phyloP scores from a whole-genome alignment of 2,113 vertebrate species.

The Otocyon megalotis region DNA sequence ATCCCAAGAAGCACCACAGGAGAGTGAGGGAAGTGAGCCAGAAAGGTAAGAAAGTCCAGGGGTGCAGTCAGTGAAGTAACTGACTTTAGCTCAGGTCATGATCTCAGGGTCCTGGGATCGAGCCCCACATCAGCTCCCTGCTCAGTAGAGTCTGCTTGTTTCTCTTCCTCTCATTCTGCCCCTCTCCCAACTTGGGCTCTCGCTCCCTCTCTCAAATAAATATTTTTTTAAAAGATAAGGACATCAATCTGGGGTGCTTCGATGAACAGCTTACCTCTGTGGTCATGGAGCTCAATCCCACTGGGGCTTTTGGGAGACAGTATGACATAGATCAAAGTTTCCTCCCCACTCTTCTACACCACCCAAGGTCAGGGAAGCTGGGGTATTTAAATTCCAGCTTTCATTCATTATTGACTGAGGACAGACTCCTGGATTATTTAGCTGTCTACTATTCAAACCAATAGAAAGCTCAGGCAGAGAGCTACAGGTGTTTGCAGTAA shows the following conservation, averaged over 20 bases:
- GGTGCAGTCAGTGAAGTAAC: background rate
- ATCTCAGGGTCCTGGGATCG: background rate
- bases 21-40: background rate
- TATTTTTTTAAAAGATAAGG: background rate
- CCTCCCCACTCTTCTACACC: background rate
- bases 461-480: background rate
- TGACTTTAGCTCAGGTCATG: background rate
- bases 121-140: background rate
- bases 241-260: background rate
- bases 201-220: background rate
- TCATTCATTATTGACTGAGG: constrained; percentile 4
- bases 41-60: background rate
- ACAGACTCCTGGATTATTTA: background rate
- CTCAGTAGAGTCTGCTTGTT: background rate
- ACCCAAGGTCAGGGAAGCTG: background rate
- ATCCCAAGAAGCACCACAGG: background rate
- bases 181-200: background rate
- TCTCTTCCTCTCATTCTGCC: background rate
- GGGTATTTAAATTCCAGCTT: background rate
- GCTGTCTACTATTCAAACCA: background rate
- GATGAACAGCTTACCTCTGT: background rate
- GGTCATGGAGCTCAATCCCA: background rate
- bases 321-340: background rate
- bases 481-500: background rate
- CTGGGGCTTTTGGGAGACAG: background rate